Percentiles rank a stretch among this genome's conserved stretches.
Conservation (phyloP, 2,888 invertebrate species). For the Rutpela maculata region DNA sequence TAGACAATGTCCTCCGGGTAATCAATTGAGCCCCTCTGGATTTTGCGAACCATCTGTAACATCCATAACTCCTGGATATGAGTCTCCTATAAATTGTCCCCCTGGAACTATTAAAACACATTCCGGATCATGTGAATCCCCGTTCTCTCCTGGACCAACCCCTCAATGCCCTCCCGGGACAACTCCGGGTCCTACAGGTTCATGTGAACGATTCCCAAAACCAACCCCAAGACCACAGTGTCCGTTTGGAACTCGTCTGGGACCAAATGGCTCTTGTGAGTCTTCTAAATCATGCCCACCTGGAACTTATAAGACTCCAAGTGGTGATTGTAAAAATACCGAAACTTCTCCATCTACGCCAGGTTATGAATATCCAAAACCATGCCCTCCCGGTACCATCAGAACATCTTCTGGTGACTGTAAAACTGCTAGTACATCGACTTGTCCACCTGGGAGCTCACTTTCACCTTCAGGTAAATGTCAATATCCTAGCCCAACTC, state of each 20-base stretch:
- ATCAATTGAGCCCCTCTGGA: constrained; percentile 32
- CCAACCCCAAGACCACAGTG: constrained; percentile 10
- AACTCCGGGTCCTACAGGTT: not conserved
- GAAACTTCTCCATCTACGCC: constrained; percentile 15
- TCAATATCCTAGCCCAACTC: constrained; percentile 46
- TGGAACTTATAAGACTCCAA: constrained; percentile 69
- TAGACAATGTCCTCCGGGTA: constrained; percentile 13
- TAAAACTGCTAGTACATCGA: constrained; percentile 11
- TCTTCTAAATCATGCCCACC: constrained; percentile 44
- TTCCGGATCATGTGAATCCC: constrained; percentile 68
- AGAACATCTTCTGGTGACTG: constrained; percentile 40
- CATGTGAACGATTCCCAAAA: constrained; percentile 30
- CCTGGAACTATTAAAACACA: constrained; percentile 66
- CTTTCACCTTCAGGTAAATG: constrained; percentile 48
- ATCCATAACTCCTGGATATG: not conserved
- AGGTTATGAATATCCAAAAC: constrained; percentile 27
- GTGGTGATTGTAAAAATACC: constrained; percentile 66
- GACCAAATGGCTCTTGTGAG: constrained; percentile 57
- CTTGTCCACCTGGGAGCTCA: constrained; percentile 47
- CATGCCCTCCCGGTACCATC: constrained; percentile 46
- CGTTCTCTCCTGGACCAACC: not conserved
- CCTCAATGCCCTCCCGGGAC: constrained; percentile 52
- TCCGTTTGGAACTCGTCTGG: constrained; percentile 36
- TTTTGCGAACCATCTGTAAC: constrained; percentile 58
- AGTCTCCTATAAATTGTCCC: constrained; percentile 41